These are phyloP conservation scores for Istiophorus platypterus DNA, from an alignment of 2,113 vertebrate species.

Conservation along the genomic window DNA sequence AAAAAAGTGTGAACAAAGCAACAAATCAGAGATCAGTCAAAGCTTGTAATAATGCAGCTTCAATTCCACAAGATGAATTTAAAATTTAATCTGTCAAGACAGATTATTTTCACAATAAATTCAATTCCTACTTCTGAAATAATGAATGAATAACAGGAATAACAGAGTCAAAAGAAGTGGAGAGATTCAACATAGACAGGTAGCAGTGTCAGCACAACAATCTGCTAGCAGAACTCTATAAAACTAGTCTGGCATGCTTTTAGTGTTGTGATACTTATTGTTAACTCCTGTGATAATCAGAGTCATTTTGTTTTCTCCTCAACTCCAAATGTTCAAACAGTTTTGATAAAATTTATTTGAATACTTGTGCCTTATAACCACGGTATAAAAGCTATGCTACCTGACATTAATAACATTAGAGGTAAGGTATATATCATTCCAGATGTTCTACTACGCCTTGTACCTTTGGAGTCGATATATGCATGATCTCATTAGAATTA, in stretches of 20 bases:
- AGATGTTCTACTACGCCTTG: not conserved
- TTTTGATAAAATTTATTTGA: not conserved
- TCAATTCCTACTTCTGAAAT: not conserved
- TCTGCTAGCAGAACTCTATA: not conserved
- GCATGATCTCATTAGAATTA: not conserved
- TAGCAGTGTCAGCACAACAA: not conserved
- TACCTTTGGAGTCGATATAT: not conserved
- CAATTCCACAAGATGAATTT: not conserved
- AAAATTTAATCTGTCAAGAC: not conserved
- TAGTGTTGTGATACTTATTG: not conserved
- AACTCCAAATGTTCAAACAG: not conserved
- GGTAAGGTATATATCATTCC: not conserved
- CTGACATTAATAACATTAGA: not conserved
- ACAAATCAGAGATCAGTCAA: not conserved
- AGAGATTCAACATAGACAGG: not conserved
- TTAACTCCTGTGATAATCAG: not conserved
- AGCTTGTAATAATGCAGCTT: not conserved
- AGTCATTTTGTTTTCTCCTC: not conserved
- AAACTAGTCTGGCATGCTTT: not conserved
- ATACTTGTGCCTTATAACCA: not conserved
- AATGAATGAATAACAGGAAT: not conserved
- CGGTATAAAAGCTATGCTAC: not conserved
- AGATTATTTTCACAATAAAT: not conserved
- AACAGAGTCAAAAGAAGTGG: not conserved
- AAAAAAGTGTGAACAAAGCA: conserved; percentile 1